These are phyloP conservation scores for Drosophila pegasa DNA, from an alignment of 2,888 invertebrate genomes.

Conservation along the genomic window DNA sequence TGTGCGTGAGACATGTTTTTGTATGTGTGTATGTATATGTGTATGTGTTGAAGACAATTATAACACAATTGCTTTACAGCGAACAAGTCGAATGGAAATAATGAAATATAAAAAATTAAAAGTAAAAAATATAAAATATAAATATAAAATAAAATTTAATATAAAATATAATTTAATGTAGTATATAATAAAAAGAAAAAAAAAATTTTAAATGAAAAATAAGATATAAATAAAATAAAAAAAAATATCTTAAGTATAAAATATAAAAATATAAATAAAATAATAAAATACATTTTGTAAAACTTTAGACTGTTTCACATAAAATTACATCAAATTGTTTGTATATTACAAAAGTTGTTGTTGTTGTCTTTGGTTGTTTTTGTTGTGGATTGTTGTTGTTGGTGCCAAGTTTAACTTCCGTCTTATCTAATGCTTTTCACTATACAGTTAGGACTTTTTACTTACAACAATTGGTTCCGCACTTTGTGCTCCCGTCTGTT, in stretches of 20 bases:
- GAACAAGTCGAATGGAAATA: not conserved
- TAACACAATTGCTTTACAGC: not conserved
- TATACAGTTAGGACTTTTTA: slow-evolving; percentile 85
- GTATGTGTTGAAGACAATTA: not conserved
- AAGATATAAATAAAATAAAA: too few relatives aligned
- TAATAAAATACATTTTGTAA: slow-evolving; percentile 1
- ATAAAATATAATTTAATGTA: too few relatives aligned
- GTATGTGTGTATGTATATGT: slow-evolving; percentile 21
- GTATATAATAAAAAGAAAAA: too few relatives aligned
- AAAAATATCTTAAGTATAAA: too few relatives aligned
- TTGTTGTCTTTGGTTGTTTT: slow-evolving; percentile 31
- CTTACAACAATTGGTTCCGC: slow-evolving; percentile 99
- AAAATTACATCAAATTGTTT: slow-evolving; percentile 6
- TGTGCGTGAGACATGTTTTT: slow-evolving; percentile 25
- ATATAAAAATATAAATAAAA: too few relatives aligned
- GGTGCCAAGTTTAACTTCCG: slow-evolving; percentile 52
- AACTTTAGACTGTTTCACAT: slow-evolving; percentile 1
- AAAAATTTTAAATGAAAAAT: not conserved
- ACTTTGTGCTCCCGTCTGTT: slow-evolving; percentile 92
- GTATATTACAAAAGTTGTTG: slow-evolving; percentile 25
- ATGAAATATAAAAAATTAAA: too few relatives aligned
- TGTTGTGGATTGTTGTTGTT: slow-evolving; percentile 29
- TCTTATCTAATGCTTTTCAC: slow-evolving; percentile 44
- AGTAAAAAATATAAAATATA: too few relatives aligned
- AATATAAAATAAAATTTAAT: too few relatives aligned